These are phyloP conservation scores for Montipora sp. DNA, from an alignment of 64 coral and sea anemone genomes.

Conservation along the genomic window DNA sequence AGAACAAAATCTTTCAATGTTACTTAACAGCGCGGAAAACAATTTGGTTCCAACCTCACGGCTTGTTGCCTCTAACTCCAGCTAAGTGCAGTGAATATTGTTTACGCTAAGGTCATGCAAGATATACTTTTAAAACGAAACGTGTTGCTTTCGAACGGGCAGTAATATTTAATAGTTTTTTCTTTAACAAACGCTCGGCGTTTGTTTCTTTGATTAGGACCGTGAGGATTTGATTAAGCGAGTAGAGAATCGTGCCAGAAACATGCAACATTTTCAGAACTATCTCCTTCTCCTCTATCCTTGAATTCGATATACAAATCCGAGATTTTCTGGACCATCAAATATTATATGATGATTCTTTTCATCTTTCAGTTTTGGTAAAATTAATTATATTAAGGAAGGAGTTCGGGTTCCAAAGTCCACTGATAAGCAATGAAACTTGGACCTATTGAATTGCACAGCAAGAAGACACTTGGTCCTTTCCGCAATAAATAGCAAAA, in stretches of 20 bases:
- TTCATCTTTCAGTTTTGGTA: no score
- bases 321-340: no score
- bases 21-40: not conserved
- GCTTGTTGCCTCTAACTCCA: not conserved
- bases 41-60: not conserved
- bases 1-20: not conserved
- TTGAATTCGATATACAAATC: not conserved
- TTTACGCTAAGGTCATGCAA: not conserved
- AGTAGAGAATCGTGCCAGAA: not conserved
- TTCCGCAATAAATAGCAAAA: no score
- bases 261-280: not conserved
- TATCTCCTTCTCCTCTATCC: not conserved
- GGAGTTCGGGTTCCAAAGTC: not conserved
- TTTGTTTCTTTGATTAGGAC: not conserved
- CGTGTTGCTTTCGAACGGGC: not conserved
- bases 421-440: not conserved
- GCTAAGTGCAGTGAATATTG: not conserved
- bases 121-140: not conserved
- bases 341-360: no score
- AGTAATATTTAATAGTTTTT: not conserved
- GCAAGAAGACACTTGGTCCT: not conserved
- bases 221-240: not conserved
- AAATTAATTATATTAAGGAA: no score
- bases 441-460: not conserved
- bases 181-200: not conserved